These are phyloP conservation scores for Aspidapion aeneum DNA, from an alignment of 2,888 invertebrate species.

Conservation along the genomic window DNA sequence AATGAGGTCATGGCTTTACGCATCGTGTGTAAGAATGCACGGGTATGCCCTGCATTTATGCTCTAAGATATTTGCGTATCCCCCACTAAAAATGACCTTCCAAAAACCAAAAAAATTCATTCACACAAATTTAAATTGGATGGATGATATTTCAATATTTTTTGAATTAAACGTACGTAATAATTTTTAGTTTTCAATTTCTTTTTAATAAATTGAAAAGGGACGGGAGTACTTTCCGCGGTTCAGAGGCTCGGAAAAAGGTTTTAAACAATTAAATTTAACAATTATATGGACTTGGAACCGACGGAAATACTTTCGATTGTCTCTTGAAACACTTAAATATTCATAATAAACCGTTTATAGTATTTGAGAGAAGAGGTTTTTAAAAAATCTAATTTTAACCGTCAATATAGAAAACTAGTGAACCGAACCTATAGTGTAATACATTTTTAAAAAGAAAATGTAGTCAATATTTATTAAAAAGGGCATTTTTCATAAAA, in stretches of 20 bases:
- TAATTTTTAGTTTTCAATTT: slow-evolving; percentile 22
- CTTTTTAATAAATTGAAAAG: slow-evolving; percentile 29
- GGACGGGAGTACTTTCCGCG: slow-evolving; percentile 49
- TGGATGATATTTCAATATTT: slow-evolving; percentile 23
- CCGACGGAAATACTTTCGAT: slow-evolving; percentile 38
- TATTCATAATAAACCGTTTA: not conserved
- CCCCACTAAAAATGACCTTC: too few relatives aligned
- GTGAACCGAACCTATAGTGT: too few relatives aligned
- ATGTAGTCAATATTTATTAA: slow-evolving; percentile 11
- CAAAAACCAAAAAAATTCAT: too few relatives aligned
- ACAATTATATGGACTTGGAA: slow-evolving; percentile 44
- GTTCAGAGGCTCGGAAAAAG: slow-evolving; percentile 50
- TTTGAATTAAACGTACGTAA: slow-evolving; percentile 3
- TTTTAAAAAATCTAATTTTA: too few relatives aligned
- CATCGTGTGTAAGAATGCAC: too few relatives aligned
- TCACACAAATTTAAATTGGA: slow-evolving; percentile 17
- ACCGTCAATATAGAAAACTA: too few relatives aligned
- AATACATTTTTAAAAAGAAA: slow-evolving; percentile 11
- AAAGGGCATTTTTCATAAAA: slow-evolving; percentile 5
- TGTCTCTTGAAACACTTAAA: not conserved
- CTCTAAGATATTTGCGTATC: too few relatives aligned
- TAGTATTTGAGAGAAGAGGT: too few relatives aligned
- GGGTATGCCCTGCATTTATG: too few relatives aligned
- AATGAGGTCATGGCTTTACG: too few relatives aligned
- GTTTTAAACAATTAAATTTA: slow-evolving; percentile 40